Percentiles rank a stretch among this genome's conserved stretches.
Evolutionary conservation across 2,113 vertebrate genomes (phyloP).

Genomic region (Mus musculus): DNA sequence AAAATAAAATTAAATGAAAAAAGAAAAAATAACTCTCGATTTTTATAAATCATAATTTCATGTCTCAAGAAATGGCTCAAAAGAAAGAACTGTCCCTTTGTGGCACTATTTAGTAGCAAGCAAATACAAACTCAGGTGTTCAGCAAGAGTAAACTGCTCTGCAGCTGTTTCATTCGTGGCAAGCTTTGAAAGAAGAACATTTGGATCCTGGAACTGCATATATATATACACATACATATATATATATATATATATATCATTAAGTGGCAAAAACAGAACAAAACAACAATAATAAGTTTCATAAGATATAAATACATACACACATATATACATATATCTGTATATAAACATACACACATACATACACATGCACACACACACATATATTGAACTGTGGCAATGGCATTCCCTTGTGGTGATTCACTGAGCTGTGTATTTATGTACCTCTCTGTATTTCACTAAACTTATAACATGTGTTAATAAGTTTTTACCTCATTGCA

Average conservation of each 20-base stretch:
- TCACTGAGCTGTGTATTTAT: not conserved
- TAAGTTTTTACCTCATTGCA: conserved; percentile 20
- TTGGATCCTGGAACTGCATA: not conserved
- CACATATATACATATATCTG: not conserved
- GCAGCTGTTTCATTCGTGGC: not conserved
- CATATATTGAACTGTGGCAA: not conserved
- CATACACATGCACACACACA: not conserved
- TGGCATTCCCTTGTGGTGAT: not conserved
- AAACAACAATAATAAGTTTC: not conserved
- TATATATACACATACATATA: not conserved
- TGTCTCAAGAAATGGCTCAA: conserved; percentile 8
- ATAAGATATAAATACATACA: not conserved
- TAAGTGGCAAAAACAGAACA: not conserved
- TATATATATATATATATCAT: not conserved
- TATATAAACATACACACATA: not conserved
- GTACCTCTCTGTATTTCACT: conserved; percentile 13
- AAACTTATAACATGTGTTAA: not conserved
- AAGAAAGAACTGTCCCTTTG: conserved; percentile 4
- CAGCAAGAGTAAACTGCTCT: not conserved
- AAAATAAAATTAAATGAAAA: too few species aligned
- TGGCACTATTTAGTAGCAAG: not conserved
- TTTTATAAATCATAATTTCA: conserved; percentile 44
- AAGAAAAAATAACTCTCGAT: not conserved
- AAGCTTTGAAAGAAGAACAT: not conserved
- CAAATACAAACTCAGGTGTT: not conserved